phyloP scores from a whole-genome alignment of 2,797 vertebrate species.

The Bufotes viridis region DNA sequence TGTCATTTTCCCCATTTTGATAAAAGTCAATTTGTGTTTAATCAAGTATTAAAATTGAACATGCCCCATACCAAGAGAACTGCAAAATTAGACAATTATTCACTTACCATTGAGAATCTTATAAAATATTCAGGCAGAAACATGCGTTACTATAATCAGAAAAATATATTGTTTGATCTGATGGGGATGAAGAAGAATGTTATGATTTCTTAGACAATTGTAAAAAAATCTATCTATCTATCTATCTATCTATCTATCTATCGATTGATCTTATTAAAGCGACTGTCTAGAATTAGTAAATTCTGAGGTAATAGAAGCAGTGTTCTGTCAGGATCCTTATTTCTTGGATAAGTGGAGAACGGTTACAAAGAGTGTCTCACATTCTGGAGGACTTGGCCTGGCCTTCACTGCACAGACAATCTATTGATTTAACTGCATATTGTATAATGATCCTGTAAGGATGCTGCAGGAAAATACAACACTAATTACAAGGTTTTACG shows the following conservation, averaged over 20 bases:
- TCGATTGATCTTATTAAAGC: background rate
- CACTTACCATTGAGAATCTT: background rate
- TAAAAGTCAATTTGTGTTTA: conserved; percentile 65
- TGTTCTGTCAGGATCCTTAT: no score
- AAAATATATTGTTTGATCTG: background rate
- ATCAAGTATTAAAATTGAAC: conserved; percentile 66
- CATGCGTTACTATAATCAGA: background rate
- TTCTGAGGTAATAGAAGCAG: no score
- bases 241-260: background rate
- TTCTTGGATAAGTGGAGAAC: no score
- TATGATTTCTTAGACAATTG: background rate
- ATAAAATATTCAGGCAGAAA: conserved; percentile 5
- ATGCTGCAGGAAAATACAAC: no score
- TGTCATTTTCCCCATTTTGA: conserved; percentile 69
- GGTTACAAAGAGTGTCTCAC: no score
- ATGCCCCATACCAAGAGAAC: conserved; percentile 29
- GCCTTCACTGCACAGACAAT: no score
- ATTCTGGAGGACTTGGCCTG: no score
- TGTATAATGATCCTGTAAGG: no score
- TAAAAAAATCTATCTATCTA: background rate
- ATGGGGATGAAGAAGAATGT: background rate
- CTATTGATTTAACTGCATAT: no score
- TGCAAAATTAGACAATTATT: conserved; percentile 16
- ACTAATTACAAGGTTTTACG: no score
- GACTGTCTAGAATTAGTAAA: no score